phyloP scores from a whole-genome alignment of 2,113 vertebrate genomes.

The Scartelaos histophorus region DNA sequence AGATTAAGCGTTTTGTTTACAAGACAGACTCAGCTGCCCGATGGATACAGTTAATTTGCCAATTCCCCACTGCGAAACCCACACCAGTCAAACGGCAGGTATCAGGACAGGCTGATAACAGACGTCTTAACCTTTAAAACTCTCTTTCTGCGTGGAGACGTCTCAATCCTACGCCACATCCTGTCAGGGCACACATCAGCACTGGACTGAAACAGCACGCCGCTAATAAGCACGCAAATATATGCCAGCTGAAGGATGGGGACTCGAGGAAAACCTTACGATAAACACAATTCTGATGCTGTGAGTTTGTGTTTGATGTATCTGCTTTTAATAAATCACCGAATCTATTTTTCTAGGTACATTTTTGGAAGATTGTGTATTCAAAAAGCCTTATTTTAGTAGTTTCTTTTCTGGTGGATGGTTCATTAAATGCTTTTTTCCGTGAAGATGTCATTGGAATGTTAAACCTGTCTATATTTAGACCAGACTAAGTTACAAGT shows the following conservation, averaged over 20 bases:
- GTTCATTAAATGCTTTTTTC: no score
- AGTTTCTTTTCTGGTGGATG: no score
- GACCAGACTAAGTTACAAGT: no score
- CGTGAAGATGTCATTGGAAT: no score
- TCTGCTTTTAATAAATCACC: not conserved
- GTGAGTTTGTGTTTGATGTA: not conserved
- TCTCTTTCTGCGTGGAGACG: constrained; percentile 32
- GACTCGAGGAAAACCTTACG: constrained; percentile 26
- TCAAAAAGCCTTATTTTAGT: no score
- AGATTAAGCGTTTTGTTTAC: not conserved
- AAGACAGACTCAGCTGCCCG: constrained; percentile 3
- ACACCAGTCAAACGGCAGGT: constrained; percentile 53
- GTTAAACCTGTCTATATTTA: no score
- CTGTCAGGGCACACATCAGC: constrained; percentile 58
- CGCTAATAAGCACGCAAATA: constrained; percentile 19
- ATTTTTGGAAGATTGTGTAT: no score
- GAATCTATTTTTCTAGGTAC: no score
- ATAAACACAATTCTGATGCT: not conserved
- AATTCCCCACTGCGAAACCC: constrained; percentile 49
- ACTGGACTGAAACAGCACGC: not conserved
- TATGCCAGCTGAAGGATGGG: constrained; percentile 22
- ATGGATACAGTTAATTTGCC: constrained; percentile 40
- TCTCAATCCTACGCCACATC: constrained; percentile 65
- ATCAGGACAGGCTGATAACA: constrained; percentile 53
- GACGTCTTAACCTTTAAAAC: constrained; percentile 62